Percentiles rank a stretch among this genome's conserved stretches.
These are phyloP conservation scores for Tachina lurida DNA, from an alignment of 2,888 invertebrate species.

Conservation along the genomic window DNA sequence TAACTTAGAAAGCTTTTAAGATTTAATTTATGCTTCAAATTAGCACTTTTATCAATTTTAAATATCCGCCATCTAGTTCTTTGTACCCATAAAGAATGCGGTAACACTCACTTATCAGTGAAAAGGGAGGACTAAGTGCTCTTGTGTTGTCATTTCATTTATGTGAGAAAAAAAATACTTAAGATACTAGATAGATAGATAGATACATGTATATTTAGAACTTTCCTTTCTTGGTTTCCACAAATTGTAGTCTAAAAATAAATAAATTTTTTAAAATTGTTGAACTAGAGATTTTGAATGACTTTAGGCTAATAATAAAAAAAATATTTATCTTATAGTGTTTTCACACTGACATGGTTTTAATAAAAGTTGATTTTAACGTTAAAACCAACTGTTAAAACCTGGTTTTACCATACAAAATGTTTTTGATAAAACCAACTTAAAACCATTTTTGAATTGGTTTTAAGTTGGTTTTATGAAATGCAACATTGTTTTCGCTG, in stretches of 20 bases:
- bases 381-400: no score
- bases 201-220: neutral
- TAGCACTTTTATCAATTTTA: conserved; percentile 63
- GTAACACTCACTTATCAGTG: conserved; percentile 14
- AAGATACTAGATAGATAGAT: conserved; percentile 37
- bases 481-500: no score
- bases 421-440: no score
- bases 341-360: no score
- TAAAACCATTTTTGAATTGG: no score
- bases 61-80: conserved; percentile 51
- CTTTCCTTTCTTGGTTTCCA: neutral
- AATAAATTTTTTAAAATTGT: conserved; percentile 7
- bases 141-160: neutral
- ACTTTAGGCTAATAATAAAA: neutral
- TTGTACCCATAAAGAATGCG: conserved; percentile 52
- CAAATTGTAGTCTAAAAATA: neutral
- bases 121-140: conserved; percentile 5
- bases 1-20: conserved; percentile 58
- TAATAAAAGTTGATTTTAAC: no score
- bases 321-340: no score
- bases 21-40: conserved; percentile 64
- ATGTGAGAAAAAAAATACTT: conserved; percentile 50
- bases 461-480: no score
- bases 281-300: neutral
- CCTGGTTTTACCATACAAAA: no score